Conservation (phyloP, 2,888 invertebrate species). For the Cantharis rufa region DNA sequence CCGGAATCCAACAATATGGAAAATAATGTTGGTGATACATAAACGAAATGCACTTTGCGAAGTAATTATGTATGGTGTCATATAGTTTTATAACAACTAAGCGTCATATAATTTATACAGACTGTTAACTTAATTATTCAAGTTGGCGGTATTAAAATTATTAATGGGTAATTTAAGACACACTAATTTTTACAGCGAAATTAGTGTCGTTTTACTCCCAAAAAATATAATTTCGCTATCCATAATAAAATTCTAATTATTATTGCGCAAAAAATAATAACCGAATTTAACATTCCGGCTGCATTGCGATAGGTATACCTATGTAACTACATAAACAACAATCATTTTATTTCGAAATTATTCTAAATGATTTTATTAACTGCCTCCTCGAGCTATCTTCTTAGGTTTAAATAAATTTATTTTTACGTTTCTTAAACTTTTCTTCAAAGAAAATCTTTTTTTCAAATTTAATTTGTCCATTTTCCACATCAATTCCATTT, state of each 20-base stretch:
- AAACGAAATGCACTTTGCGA: background rate
- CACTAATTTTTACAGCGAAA: background rate
- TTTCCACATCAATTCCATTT: too few species aligned
- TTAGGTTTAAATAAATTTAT: too few species aligned
- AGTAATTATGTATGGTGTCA: background rate
- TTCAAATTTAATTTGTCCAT: too few species aligned
- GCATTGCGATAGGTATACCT: too few species aligned
- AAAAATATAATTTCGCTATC: background rate
- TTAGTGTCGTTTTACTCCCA: background rate
- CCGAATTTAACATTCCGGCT: too few species aligned
- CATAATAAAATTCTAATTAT: background rate
- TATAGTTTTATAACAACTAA: background rate
- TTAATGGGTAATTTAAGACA: background rate
- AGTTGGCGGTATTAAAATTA: background rate
- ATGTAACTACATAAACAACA: too few species aligned
- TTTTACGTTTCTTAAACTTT: too few species aligned
- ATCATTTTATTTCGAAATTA: too few species aligned
- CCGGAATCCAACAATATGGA: background rate
- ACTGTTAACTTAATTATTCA: background rate
- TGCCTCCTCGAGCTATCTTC: too few species aligned
- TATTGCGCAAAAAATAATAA: too few species aligned
- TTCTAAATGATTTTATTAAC: too few species aligned
- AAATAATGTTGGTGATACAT: background rate
- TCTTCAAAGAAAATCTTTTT: too few species aligned
- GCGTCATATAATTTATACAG: background rate